Evolutionary conservation across 2,888 invertebrate genomes (phyloP).

Genomic region (Callosobruchus maculatus): DNA sequence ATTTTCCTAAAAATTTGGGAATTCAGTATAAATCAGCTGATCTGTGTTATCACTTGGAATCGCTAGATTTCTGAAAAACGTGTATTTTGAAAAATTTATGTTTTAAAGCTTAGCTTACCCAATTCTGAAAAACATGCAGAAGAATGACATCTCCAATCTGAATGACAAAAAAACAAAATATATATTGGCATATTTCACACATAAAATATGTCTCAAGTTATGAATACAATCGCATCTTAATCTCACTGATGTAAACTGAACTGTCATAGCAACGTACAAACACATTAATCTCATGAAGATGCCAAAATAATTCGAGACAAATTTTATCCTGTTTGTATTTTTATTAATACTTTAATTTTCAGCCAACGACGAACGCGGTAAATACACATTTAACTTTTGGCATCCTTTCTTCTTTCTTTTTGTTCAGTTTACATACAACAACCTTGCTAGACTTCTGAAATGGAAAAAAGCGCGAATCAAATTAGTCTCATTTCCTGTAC

Average conservation of each 20-base stretch:
- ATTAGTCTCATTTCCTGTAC: not conserved
- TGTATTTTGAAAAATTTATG: too few relatives aligned
- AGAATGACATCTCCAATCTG: too few relatives aligned
- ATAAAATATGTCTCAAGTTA: not conserved
- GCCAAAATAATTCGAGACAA: conserved; percentile 15
- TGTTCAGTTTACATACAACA: not conserved
- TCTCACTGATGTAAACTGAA: not conserved
- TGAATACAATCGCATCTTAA: not conserved
- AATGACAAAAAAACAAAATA: too few relatives aligned
- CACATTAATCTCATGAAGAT: not conserved
- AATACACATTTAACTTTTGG: not conserved
- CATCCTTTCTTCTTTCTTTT: not conserved
- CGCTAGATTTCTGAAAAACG: too few relatives aligned
- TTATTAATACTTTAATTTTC: not conserved
- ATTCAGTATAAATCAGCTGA: too few relatives aligned
- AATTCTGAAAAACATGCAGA: too few relatives aligned
- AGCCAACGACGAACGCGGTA: not conserved
- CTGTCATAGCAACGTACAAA: conserved; percentile 24
- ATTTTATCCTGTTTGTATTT: conserved; percentile 13
- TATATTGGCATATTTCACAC: not conserved
- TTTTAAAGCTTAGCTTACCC: too few relatives aligned
- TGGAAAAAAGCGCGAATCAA: not conserved
- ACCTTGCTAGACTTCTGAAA: not conserved
- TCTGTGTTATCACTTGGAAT: too few relatives aligned
- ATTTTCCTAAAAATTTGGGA: too few relatives aligned